A percentile compares a stretch with the other conserved stretches of the same genome.
Conservation (phyloP, 1,140 invertebrate species). For the Papilio helenus region DNA sequence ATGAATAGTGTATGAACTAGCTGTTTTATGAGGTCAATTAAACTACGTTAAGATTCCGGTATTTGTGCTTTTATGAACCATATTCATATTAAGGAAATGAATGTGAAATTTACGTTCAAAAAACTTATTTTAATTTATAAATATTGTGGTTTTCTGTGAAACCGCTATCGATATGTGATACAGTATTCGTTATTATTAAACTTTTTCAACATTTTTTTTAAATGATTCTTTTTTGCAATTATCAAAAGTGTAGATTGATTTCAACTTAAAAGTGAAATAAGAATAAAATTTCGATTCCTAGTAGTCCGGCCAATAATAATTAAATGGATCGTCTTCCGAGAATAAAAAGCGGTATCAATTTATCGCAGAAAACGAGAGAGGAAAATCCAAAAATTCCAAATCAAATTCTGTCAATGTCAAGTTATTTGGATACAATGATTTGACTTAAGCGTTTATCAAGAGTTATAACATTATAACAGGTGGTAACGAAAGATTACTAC, state of each 20-base stretch:
- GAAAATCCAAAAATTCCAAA: neutral
- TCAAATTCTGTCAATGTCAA: neutral
- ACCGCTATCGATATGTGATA: too few species aligned
- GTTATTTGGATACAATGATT: neutral
- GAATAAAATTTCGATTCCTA: neutral
- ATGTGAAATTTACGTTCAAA: neutral
- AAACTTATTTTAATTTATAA: neutral
- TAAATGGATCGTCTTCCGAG: neutral
- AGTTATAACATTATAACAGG: neutral
- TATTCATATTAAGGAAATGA: neutral
- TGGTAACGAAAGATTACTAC: neutral
- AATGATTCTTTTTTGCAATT: neutral
- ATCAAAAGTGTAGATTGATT: neutral
- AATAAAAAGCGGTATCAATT: neutral
- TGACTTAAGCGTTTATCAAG: neutral
- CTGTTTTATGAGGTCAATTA: conserved; percentile 51
- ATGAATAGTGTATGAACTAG: conserved; percentile 45
- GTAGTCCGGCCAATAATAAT: conserved; percentile 2
- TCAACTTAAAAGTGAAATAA: conserved; percentile 6
- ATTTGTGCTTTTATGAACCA: neutral
- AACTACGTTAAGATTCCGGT: conserved; percentile 12
- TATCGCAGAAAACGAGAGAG: neutral
- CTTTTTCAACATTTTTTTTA: neutral
- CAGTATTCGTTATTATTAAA: too few species aligned
- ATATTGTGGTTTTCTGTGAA: too few species aligned